These are phyloP conservation scores for Nanger granti DNA, from an alignment of 2,113 vertebrate species.

Conservation along the genomic window DNA sequence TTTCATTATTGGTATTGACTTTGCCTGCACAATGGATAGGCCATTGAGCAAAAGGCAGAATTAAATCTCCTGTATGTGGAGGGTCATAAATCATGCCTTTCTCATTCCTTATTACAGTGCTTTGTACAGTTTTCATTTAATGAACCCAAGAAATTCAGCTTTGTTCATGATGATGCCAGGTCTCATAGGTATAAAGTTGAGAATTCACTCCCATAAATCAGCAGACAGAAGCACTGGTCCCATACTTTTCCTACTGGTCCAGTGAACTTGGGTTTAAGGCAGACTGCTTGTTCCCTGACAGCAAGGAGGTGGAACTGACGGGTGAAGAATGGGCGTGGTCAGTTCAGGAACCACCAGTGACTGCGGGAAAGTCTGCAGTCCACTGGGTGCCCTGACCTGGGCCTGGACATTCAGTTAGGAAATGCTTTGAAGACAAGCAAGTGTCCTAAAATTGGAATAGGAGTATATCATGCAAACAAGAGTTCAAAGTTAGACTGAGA, in stretches of 20 bases:
- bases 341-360: neutral
- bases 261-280: neutral
- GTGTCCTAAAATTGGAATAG: neutral
- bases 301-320: neutral
- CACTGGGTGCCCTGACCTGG: too few relatives aligned
- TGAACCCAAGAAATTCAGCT: slow-evolving; percentile 36
- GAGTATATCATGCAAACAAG: neutral
- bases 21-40: slow-evolving; percentile 47
- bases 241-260: neutral
- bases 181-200: neutral
- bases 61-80: slow-evolving; percentile 41
- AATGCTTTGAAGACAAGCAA: neutral
- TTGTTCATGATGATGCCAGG: slow-evolving; percentile 7
- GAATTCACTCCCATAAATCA: neutral
- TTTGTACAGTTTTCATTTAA: slow-evolving; percentile 19
- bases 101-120: slow-evolving; percentile 8
- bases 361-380: accelerated
- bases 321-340: accelerated
- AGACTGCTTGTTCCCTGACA: neutral
- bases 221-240: neutral
- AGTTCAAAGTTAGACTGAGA: neutral
- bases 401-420: neutral
- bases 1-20: slow-evolving; percentile 72
- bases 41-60: slow-evolving; percentile 49
- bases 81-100: slow-evolving; percentile 50